These are phyloP conservation scores for Camponotus pennsylvanicus DNA, from an alignment of 1,140 invertebrate genomes.

Conservation along the genomic window DNA sequence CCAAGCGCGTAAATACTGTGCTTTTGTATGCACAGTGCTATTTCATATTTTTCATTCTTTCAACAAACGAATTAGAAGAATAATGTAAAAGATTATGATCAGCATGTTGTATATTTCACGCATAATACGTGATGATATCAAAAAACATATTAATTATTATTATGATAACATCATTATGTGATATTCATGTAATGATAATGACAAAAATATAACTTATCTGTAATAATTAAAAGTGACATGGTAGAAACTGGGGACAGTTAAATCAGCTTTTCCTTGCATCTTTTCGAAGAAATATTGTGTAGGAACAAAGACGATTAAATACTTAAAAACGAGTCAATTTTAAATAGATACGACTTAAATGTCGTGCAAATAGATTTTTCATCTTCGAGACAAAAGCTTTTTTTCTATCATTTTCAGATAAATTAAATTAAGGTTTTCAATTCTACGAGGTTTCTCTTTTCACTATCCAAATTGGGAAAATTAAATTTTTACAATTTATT, in stretches of 20 bases:
- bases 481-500: neutral
- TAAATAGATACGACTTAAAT: constrained; percentile 61
- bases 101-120: neutral
- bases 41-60: neutral
- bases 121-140: neutral
- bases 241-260: constrained; percentile 45
- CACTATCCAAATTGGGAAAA: neutral
- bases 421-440: neutral
- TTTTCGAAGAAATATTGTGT: constrained; percentile 51
- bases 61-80: neutral
- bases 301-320: constrained; percentile 70
- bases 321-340: constrained; percentile 65
- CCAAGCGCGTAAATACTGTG: neutral
- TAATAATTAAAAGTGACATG: constrained; percentile 44
- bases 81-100: neutral
- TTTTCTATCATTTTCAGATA: neutral
- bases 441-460: neutral
- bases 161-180: neutral
- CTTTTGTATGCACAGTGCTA: neutral
- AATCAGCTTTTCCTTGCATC: constrained; percentile 8
- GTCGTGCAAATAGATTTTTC: constrained; percentile 49
- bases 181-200: neutral
- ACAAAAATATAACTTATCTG: neutral
- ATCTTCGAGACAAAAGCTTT: neutral
- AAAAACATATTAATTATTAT: constrained; percentile 15